Percentiles rank a stretch among this genome's conserved stretches.
phyloP scores from a whole-genome alignment of 2,888 invertebrate genomes.

The Cyclophora punctaria region DNA sequence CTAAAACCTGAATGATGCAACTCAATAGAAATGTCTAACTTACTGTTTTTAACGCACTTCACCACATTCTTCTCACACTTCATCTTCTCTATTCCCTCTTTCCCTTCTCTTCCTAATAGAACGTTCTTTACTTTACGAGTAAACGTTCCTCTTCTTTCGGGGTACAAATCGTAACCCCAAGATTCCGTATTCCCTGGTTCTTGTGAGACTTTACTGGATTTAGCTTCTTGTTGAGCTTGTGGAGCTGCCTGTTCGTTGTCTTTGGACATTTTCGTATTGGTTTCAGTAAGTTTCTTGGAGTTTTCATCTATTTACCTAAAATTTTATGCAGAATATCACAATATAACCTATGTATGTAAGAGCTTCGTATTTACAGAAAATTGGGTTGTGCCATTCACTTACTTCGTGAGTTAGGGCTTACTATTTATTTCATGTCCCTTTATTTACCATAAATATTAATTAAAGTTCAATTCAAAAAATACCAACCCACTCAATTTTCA shows the following conservation, averaged over 20 bases:
- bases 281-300: constrained; percentile 14
- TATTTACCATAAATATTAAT: too few relatives aligned
- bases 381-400: too few relatives aligned
- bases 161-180: constrained; percentile 89
- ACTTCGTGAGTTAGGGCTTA: too few relatives aligned
- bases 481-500: too few relatives aligned
- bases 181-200: constrained; percentile 39
- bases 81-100: constrained; percentile 80
- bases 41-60: constrained; percentile 82
- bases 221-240: constrained; percentile 12
- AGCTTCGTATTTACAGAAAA: too few relatives aligned
- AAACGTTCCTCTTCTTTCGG: constrained; percentile 81
- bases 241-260: not conserved
- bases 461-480: too few relatives aligned
- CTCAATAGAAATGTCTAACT: constrained; percentile 20
- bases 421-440: too few relatives aligned
- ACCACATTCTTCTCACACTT: constrained; percentile 89
- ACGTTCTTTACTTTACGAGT: constrained; percentile 71
- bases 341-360: not conserved
- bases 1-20: too few relatives aligned
- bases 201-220: constrained; percentile 9
- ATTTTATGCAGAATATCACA: too few relatives aligned
- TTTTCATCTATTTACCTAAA: constrained; percentile 32
- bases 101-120: constrained; percentile 79
- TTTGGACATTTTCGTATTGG: constrained; percentile 7